Evolutionary conservation across 2,888 invertebrate species (phyloP).

Genomic region (Saturnia pavonia): DNA sequence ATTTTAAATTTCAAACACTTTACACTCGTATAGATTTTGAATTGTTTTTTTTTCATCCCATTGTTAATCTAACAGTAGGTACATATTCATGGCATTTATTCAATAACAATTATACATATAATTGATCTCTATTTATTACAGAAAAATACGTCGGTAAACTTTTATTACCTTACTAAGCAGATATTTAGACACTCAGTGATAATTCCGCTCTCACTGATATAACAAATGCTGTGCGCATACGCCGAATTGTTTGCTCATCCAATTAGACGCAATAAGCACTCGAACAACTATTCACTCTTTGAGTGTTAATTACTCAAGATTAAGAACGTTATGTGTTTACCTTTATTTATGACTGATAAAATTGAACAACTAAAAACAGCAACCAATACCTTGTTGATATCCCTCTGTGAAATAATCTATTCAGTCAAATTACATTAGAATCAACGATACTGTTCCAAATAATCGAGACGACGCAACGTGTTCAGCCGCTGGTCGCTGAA

Average conservation of each 20-base stretch:
- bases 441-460: constrained; percentile 37
- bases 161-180: constrained; percentile 14
- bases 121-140: neutral
- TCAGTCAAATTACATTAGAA: constrained; percentile 21
- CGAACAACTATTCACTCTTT: constrained; percentile 25
- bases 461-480: constrained; percentile 45
- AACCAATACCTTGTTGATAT: neutral
- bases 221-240: constrained; percentile 36
- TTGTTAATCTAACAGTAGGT: neutral
- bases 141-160: neutral
- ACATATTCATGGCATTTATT: neutral
- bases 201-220: constrained; percentile 34
- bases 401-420: neutral
- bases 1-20: neutral
- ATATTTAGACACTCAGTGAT: constrained; percentile 15
- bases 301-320: constrained; percentile 25
- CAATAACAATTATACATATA: neutral
- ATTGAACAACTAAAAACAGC: neutral
- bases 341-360: constrained; percentile 20
- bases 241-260: constrained; percentile 38
- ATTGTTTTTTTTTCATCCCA: neutral
- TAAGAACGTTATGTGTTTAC: constrained; percentile 16
- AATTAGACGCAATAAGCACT: constrained; percentile 36
- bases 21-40: neutral
- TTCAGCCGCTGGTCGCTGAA: constrained; percentile 43